Base-by-base conservation (phyloP, 1,140 invertebrate species). In the Drosophila ficusphila region DNA sequence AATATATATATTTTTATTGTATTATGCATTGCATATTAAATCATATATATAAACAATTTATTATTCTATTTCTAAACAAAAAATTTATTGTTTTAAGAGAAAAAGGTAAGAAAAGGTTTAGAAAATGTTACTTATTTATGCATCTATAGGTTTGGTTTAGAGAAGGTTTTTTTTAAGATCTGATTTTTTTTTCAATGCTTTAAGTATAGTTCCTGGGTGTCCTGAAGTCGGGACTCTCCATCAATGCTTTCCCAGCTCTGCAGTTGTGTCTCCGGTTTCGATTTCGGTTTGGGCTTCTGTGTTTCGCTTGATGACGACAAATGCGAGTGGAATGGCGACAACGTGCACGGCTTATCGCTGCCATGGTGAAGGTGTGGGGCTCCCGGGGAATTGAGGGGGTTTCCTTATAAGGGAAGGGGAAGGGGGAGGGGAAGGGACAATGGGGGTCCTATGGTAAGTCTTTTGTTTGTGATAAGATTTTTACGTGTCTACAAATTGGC, bases 261-360 rank as follows among this genome's bases (percentile, higher is more conserved):
- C 47, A 47, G 12, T 47, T n/a, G 12, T 14, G 16, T n/a, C 38
- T 14, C 29, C 7, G 16, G 7, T 9, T 21, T 23, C 25, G n/a
- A n/a, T 49, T 29, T 25, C 7, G 16, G 7, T 9, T 21, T 23
- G 19, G n/a, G 16, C 53, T 29, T 25, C 38, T 31, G 12, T 34
- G 29, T 46, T 38, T 57, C 41, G 60, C 58, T 38, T 79, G 82
- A 86, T 86, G 81, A 86, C 81, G 76, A 86, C 81, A 85, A 85
- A 85, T 85, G 79, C 76, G 81, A 86, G 76, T 76, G 74, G 67
- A 74, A 75, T 83, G 77, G 69, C 77, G 60, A 54, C 69, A 85
- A 85, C 81, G 81, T 85, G 81, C 81, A 61, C 19, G 81, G 81
- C 81, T 85, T 85, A 85, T 85, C 81, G 81, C 72, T 76, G 56